Evolutionary conservation across 1,140 invertebrate species (phyloP).

Genomic region (Meteorus sp.): DNA sequence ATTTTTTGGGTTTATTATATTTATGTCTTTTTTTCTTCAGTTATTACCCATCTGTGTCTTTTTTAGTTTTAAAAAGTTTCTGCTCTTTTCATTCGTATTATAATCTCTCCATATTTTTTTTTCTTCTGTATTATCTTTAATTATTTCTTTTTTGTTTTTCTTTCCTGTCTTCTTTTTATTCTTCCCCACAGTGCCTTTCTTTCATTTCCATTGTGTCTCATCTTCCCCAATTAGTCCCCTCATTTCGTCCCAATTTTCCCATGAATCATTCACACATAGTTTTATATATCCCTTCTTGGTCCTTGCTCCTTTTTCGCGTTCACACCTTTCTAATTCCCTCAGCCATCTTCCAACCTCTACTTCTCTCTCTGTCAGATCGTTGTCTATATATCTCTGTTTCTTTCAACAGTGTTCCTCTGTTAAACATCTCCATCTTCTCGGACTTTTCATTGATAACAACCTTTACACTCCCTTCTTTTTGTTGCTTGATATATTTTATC

Average conservation of each 20-base stretch:
- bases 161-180: background rate
- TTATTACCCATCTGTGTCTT: too few species aligned
- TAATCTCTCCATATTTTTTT: background rate
- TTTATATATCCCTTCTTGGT: constrained; percentile 11
- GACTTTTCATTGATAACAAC: background rate
- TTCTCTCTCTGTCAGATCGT: background rate
- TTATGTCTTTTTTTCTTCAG: background rate
- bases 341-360: background rate
- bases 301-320: constrained; percentile 15
- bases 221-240: background rate
- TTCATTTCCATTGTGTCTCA: background rate
- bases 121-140: background rate
- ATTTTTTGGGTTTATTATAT: too few species aligned
- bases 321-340: background rate
- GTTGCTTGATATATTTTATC: too few species aligned
- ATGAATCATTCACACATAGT: background rate
- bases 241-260: constrained; percentile 10
- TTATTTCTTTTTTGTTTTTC: too few species aligned
- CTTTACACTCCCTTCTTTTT: too few species aligned
- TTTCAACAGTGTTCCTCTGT: background rate
- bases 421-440: background rate
- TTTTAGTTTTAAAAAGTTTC: background rate
- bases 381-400: background rate
- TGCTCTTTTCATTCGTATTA: background rate
- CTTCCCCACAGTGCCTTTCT: background rate